phyloP scores from a whole-genome alignment of 2,113 vertebrate species.

The Anas platyrhynchos region DNA sequence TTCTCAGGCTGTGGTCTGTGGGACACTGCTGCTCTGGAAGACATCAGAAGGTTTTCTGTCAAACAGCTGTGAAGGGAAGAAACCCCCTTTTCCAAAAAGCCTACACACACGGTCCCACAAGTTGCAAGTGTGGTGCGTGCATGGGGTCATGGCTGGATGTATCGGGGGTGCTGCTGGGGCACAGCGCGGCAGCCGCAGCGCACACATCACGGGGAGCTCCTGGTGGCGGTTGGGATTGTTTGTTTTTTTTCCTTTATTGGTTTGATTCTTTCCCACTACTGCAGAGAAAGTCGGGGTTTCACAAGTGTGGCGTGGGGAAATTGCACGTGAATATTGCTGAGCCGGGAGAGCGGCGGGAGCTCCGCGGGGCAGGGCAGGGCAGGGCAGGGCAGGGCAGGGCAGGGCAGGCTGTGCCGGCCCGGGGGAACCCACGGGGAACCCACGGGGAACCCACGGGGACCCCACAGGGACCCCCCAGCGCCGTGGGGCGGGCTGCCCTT shows the following conservation, averaged over 20 bases:
- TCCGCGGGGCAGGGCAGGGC: no score
- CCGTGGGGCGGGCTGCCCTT: no score
- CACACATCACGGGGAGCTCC: not conserved
- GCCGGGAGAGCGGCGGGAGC: not conserved
- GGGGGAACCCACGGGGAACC: no score
- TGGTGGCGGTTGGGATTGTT: no score
- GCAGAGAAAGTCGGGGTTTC: not conserved
- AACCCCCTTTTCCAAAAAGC: not conserved
- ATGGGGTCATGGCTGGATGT: not conserved
- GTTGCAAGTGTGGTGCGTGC: not conserved
- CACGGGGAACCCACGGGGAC: no score
- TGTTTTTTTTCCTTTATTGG: not conserved
- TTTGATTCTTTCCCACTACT: not conserved
- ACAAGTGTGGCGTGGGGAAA: not conserved
- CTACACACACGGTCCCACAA: not conserved
- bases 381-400: no score
- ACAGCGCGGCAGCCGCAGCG: not conserved
- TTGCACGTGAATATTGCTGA: conserved; percentile 32
- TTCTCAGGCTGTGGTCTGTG: not conserved
- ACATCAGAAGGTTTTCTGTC: not conserved
- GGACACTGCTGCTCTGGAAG: not conserved
- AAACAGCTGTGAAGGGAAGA: not conserved
- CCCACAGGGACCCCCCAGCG: no score
- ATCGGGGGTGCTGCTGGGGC: rapidly evolving
- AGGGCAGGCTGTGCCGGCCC: no score